Evolutionary conservation across 2,113 vertebrate genomes (phyloP).

Genomic region (Naja naja): DNA sequence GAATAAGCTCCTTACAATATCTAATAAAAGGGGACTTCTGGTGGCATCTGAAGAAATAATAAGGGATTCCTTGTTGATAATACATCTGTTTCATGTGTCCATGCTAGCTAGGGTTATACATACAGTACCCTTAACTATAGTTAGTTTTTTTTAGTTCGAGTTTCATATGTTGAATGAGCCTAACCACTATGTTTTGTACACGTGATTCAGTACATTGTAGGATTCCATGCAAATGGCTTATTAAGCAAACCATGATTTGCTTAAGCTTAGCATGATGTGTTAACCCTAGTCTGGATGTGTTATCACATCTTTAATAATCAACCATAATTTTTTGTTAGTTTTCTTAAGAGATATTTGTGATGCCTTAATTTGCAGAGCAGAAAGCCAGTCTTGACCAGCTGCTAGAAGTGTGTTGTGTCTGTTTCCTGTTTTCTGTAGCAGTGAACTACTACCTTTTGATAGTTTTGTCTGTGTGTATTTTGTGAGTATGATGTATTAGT

Average conservation of each 20-base stretch:
- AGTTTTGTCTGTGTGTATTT: constrained; percentile 1
- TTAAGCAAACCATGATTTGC: not conserved
- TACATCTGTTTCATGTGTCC: not conserved
- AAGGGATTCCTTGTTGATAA: not conserved
- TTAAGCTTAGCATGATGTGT: not conserved
- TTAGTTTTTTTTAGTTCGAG: not conserved
- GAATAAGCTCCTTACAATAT: not conserved
- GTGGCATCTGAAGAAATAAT: not conserved
- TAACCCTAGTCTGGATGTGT: not conserved
- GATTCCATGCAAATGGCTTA: not conserved
- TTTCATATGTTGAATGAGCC: not conserved
- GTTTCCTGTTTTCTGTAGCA: constrained; percentile 31
- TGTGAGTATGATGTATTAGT: constrained; percentile 25
- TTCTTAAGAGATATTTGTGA: not conserved
- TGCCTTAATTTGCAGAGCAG: not conserved
- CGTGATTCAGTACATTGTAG: not conserved
- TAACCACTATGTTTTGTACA: not conserved
- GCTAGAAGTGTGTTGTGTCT: not conserved
- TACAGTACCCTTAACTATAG: not conserved
- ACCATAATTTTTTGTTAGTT: not conserved
- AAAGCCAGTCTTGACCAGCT: constrained; percentile 26
- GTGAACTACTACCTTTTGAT: not conserved
- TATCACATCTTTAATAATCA: not conserved
- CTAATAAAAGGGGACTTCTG: not conserved
- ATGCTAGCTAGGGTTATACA: not conserved